phyloP scores from a whole-genome alignment of 1,140 invertebrate species.

The Leptinotarsa lineolata region DNA sequence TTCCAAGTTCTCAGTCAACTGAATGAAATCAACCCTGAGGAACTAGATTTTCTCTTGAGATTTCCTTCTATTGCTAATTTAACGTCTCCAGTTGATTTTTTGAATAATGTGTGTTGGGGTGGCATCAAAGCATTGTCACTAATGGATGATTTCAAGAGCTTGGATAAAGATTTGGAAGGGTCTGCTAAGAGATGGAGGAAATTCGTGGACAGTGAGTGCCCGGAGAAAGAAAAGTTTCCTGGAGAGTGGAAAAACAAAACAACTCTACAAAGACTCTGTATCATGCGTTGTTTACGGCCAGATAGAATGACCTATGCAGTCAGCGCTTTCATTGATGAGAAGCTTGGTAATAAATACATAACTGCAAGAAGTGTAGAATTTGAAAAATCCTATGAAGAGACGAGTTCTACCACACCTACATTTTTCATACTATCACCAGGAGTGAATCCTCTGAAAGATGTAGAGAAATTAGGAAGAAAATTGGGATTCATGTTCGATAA shows the following conservation, averaged over 20 bases:
- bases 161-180: constrained; percentile 92
- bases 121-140: constrained; percentile 80
- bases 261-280: constrained; percentile 85
- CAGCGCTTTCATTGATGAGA: constrained; percentile 82
- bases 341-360: constrained; percentile 81
- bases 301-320: constrained; percentile 86
- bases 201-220: constrained; percentile 87
- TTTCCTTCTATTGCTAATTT: constrained; percentile 71
- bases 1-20: constrained; percentile 69
- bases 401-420: constrained; percentile 80
- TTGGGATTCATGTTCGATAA: constrained; percentile 81
- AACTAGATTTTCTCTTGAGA: constrained; percentile 88
- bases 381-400: constrained; percentile 85
- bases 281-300: constrained; percentile 85
- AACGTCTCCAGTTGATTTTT: constrained; percentile 80
- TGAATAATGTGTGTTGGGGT: constrained; percentile 84
- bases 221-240: constrained; percentile 92
- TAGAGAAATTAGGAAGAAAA: constrained; percentile 77
- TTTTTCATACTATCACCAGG: constrained; percentile 96
- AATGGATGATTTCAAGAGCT: constrained; percentile 80
- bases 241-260: constrained; percentile 96
- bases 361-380: constrained; percentile 79
- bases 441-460: constrained; percentile 91
- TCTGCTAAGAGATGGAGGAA: constrained; percentile 87
- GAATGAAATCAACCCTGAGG: constrained; percentile 70